Conservation (phyloP, 2,113 vertebrate genomes). For the Chaetops frenatus region DNA sequence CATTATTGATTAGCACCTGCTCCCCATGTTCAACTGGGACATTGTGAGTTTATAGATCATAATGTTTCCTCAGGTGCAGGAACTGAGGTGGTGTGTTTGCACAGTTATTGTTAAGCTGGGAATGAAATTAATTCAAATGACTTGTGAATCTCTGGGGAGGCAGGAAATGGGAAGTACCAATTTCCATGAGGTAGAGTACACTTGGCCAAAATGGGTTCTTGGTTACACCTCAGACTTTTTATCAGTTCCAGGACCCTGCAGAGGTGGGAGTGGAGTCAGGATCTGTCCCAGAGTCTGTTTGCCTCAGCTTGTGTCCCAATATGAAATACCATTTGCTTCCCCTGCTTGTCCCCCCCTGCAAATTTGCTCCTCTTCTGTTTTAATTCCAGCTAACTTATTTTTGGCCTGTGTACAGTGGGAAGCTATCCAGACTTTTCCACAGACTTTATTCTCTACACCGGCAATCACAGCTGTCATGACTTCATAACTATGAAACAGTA, state of each 20-base stretch:
- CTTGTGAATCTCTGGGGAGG: not conserved
- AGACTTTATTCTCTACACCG: not conserved
- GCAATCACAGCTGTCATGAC: conserved; percentile 70
- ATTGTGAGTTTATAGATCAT: conserved; percentile 35
- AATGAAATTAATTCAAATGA: conserved; percentile 34
- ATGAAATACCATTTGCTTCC: fast-evolving
- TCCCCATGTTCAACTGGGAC: not conserved
- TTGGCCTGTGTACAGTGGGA: conserved; percentile 38
- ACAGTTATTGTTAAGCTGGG: not conserved
- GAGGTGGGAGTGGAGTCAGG: not conserved
- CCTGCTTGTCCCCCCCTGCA: not conserved
- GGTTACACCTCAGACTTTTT: not conserved
- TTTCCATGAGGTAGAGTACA: not conserved
- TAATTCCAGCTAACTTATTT: conserved; percentile 11
- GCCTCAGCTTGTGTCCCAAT: not conserved
- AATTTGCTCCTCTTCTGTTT: not conserved
- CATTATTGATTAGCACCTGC: conserved; percentile 50
- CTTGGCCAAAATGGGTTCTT: not conserved
- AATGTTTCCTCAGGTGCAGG: conserved; percentile 61
- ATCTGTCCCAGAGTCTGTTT: not conserved
- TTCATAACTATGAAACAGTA: conserved; percentile 67
- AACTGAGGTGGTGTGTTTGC: not conserved
- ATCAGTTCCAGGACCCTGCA: not conserved
- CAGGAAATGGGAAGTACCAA: conserved; percentile 2
- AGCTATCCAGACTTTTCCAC: conserved; percentile 2